phyloP scores from a whole-genome alignment of 2,888 invertebrate genomes.

The Alloscopus bannaensis region DNA sequence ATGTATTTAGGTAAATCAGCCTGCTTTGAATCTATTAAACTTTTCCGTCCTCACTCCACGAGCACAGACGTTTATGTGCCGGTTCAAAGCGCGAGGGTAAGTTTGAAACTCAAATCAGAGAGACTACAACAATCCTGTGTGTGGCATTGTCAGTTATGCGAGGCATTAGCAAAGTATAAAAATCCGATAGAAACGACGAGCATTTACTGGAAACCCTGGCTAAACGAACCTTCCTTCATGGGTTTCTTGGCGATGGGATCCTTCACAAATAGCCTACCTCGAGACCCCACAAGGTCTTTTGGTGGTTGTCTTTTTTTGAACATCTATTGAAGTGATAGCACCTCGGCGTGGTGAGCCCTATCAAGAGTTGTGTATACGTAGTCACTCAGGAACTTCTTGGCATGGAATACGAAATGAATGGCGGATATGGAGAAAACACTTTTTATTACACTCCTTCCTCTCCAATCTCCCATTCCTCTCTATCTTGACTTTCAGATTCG shows the following conservation, averaged over 20 bases:
- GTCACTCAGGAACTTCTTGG: slow-evolving; percentile 53
- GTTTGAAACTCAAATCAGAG: neutral
- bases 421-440: slow-evolving; percentile 63
- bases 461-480: slow-evolving; percentile 53
- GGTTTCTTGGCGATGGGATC: too few species aligned
- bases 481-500: slow-evolving; percentile 65
- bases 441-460: slow-evolving; percentile 60
- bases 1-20: slow-evolving; percentile 22
- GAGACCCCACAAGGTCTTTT: too few species aligned
- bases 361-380: too few species aligned
- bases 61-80: neutral
- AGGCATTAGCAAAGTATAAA: slow-evolving; percentile 11
- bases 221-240: too few species aligned
- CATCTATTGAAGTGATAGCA: too few species aligned
- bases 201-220: neutral
- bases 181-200: neutral
- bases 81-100: neutral
- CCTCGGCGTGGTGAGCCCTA: too few species aligned
- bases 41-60: too few species aligned
- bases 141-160: neutral
- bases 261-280: too few species aligned
- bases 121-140: neutral
- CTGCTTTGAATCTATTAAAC: slow-evolving; percentile 14
- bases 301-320: too few species aligned
- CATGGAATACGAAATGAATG: slow-evolving; percentile 64